These are phyloP conservation scores for Rhipidura dahli DNA, from an alignment of 2,113 vertebrate species.

Conservation along the genomic window DNA sequence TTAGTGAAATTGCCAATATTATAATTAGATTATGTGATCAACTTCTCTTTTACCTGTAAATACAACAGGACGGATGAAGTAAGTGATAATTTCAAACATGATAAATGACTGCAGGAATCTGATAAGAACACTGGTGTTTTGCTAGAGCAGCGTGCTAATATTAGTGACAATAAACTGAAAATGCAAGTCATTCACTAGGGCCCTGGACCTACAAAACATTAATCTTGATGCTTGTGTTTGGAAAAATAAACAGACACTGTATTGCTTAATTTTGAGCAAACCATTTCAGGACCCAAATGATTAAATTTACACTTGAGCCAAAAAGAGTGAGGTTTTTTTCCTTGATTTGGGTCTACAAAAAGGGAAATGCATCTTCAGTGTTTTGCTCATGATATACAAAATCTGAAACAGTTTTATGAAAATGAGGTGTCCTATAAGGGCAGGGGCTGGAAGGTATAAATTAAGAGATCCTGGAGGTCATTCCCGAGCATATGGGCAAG, in stretches of 20 bases:
- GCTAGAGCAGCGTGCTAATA: neutral
- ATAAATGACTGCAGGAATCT: neutral
- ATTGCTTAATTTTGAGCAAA: neutral
- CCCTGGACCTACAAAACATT: neutral
- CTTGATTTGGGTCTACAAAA: neutral
- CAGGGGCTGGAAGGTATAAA: neutral
- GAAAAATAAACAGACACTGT: neutral
- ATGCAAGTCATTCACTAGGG: neutral
- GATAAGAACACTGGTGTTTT: neutral
- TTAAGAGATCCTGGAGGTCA: neutral
- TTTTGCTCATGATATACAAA: neutral
- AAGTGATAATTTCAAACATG: neutral
- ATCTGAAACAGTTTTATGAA: neutral
- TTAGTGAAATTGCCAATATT: neutral
- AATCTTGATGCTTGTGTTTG: neutral
- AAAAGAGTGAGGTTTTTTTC: neutral
- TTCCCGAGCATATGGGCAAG: neutral
- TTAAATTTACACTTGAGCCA: neutral
- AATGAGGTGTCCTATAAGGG: neutral
- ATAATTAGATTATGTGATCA: neutral
- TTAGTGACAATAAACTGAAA: neutral
- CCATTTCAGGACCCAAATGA: neutral
- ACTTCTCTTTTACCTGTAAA: neutral
- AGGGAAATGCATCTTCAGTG: neutral
- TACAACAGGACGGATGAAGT: neutral